Percentiles rank a stretch among this genome's conserved stretches.
phyloP scores from a whole-genome alignment of 2,888 invertebrate species.

The Bellardia pandia region DNA sequence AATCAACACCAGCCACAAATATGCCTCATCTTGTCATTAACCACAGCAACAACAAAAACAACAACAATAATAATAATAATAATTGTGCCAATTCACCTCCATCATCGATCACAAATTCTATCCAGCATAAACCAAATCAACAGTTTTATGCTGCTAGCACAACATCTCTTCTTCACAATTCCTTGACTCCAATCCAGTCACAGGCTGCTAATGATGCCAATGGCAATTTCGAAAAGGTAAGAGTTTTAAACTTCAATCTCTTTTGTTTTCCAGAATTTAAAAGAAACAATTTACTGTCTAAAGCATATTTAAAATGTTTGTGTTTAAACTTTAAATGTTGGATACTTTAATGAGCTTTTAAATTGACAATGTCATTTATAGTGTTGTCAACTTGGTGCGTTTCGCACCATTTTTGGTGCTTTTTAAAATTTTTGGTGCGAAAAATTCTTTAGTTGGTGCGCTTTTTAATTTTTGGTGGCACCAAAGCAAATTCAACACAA shows the following conservation, averaged over 20 bases:
- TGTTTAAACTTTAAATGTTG: slow-evolving; percentile 8
- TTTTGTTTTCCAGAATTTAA: neutral
- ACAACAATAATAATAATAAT: slow-evolving; percentile 74
- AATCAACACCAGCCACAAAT: slow-evolving; percentile 69
- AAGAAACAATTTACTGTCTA: neutral
- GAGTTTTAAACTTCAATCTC: slow-evolving; percentile 51
- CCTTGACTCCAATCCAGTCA: slow-evolving; percentile 29
- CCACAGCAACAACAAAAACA: slow-evolving; percentile 72
- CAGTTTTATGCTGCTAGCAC: slow-evolving; percentile 21
- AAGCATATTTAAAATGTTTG: slow-evolving; percentile 37
- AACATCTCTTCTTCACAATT: slow-evolving; percentile 47
- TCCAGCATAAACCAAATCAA: slow-evolving; percentile 47
- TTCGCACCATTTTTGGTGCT: too few relatives aligned
- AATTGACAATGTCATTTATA: slow-evolving; percentile 17
- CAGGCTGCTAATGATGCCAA: slow-evolving; percentile 75
- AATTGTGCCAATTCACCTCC: slow-evolving; percentile 71
- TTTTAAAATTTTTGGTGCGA: too few relatives aligned
- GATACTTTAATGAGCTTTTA: slow-evolving; percentile 16
- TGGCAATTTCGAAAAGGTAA: slow-evolving; percentile 78
- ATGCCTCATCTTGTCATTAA: slow-evolving; percentile 66
- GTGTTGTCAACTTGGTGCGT: too few relatives aligned
- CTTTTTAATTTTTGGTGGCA: too few relatives aligned
- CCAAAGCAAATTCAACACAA: too few relatives aligned
- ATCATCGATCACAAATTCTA: slow-evolving; percentile 49
- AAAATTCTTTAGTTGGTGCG: too few relatives aligned